Base-by-base conservation (phyloP, 2,888 invertebrate species). In the Hypercompe scribonia region DNA sequence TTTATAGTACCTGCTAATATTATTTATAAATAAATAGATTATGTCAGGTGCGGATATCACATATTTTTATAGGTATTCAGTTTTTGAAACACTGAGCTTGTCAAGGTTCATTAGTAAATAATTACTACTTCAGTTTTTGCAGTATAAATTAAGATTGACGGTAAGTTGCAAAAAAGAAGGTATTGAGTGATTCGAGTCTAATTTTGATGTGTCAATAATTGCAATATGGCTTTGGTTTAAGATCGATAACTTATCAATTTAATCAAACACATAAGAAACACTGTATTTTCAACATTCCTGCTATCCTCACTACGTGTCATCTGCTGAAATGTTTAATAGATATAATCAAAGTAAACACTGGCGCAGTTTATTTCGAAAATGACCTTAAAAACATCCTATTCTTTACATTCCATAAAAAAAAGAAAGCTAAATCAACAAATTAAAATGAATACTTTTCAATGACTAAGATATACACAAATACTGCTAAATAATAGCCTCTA, bases 1-100 rank as follows among this genome's bases (percentile, higher is more conserved):
- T 68, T 63, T 72, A 72, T 39, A 71, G 70, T 61, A 77, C 76
- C 78, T 78, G 76, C 71, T 42, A 76, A 82, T 77, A 73, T 33
- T 34, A 64, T 70, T 78, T 31, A 68, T 70, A 39, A 34, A 65
- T 65, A 36, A 15, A n/a, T 65, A 21, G 31, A 3, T 33, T 10
- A 2, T 64, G 21, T 42, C 65, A 13, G 15, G 18, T 3, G 42
- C 28, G 66, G 33, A 46, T 46, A 42, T 67, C 31, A 67, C 46
- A 67, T 18, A 5, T 46, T 46, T 46, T 66, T 8, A 21, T 21
- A 31, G 21, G 66, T 39, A 66, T 42, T 31, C 21, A 21, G 42
- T 31, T 66, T 66, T 63, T 34, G 33, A 64, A 7, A 39, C 4
- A 15, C 39, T 39, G 39, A 28, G 3, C 10, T 64, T 21, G 36